Percentiles rank a stretch among this genome's conserved stretches.
These are phyloP conservation scores for Aphis gossypii DNA, from an alignment of 1,140 invertebrate genomes.

Conservation along the genomic window DNA sequence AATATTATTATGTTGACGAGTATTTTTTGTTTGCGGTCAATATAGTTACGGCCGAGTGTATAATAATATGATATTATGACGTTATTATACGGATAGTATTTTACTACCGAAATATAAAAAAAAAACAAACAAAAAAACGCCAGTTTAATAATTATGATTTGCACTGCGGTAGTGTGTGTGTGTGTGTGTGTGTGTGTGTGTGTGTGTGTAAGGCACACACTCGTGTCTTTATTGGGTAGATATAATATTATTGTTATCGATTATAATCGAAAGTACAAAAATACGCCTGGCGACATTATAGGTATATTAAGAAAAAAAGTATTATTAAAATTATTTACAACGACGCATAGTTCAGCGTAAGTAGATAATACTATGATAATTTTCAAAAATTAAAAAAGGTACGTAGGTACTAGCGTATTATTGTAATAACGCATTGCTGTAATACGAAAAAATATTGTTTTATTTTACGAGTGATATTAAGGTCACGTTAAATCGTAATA, in stretches of 20 bases:
- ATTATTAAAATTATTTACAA: background rate
- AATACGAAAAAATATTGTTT: background rate
- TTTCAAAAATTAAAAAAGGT: background rate
- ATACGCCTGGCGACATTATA: background rate
- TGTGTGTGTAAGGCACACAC: too few relatives aligned
- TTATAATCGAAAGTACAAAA: too few relatives aligned
- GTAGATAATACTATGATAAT: too few relatives aligned
- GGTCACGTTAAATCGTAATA: background rate
- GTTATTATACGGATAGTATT: background rate
- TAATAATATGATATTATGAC: background rate
- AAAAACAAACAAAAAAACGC: too few relatives aligned
- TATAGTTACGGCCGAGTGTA: background rate
- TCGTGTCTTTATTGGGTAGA: too few relatives aligned
- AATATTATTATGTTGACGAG: background rate
- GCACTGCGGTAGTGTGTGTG: too few relatives aligned
- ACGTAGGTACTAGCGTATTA: background rate
- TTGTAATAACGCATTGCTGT: too few relatives aligned
- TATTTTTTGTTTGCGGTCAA: constrained; percentile 10
- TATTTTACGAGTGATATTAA: background rate
- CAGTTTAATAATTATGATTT: too few relatives aligned
- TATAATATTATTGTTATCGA: too few relatives aligned
- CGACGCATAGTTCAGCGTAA: background rate
- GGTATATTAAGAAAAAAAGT: background rate
- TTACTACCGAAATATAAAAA: background rate
- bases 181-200: too few relatives aligned